phyloP scores from a whole-genome alignment of 92 coral and sea anemone genomes.

The Porites evermanni region DNA sequence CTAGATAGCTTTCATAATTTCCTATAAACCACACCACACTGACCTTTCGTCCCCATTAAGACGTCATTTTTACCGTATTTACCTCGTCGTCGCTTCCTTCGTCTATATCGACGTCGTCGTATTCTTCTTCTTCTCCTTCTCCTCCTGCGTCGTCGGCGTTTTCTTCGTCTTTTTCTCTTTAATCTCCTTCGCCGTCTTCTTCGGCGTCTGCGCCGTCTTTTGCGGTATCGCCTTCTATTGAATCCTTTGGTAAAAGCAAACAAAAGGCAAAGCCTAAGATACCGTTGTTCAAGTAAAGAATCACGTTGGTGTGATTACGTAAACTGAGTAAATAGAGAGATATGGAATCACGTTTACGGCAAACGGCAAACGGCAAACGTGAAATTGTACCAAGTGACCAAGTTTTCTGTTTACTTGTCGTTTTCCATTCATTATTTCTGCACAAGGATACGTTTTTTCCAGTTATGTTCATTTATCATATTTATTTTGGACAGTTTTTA shows the following conservation, averaged over 20 bases:
- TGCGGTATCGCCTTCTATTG: conserved; percentile 7
- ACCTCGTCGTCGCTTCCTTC: conserved; percentile 12
- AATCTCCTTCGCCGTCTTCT: conserved; percentile 8
- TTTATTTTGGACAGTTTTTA: too few relatives aligned
- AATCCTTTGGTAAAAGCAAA: conserved; percentile 1
- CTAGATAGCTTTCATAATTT: not conserved
- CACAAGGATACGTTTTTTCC: too few relatives aligned
- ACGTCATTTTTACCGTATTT: not conserved
- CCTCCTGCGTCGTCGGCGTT: conserved; percentile 28
- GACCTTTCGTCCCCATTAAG: not conserved
- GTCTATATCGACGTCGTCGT: conserved; percentile 5
- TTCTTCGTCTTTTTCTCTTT: conserved; percentile 22
- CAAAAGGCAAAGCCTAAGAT: not conserved
- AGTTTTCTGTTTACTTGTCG: too few relatives aligned
- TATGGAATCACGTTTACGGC: too few relatives aligned
- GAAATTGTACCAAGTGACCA: too few relatives aligned
- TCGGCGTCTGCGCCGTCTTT: conserved; percentile 10
- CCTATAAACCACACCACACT: too few relatives aligned
- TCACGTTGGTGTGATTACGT: too few relatives aligned
- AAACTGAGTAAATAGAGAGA: too few relatives aligned
- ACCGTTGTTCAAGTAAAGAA: not conserved
- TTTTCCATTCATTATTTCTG: too few relatives aligned
- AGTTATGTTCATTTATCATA: too few relatives aligned
- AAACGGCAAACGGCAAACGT: too few relatives aligned
- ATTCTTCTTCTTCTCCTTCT: conserved; percentile 14